Conservation (phyloP, 2,113 vertebrate species). For the Cheilinus undulatus region DNA sequence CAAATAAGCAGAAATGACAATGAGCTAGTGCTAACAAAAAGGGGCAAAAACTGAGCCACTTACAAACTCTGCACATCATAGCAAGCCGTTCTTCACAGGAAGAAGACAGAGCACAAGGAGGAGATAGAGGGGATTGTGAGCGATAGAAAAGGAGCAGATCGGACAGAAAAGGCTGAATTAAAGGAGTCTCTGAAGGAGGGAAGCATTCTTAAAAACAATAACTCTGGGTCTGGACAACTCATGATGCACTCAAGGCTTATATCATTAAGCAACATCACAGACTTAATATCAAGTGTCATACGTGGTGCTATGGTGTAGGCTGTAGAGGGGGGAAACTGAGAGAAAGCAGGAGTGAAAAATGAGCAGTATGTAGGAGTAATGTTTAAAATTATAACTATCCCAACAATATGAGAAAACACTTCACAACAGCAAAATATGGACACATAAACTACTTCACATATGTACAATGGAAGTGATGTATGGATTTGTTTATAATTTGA, state of each 20-base stretch:
- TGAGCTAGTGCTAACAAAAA: slow-evolving; percentile 55
- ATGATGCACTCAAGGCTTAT: slow-evolving; percentile 13
- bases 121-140: slow-evolving; percentile 40
- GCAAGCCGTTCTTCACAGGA: slow-evolving; percentile 84
- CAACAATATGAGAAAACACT: slow-evolving; percentile 21
- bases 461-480: background rate
- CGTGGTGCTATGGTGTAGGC: slow-evolving; percentile 26
- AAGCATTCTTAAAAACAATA: slow-evolving; percentile 41
- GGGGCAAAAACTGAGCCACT: slow-evolving; percentile 80
- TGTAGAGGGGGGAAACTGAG: slow-evolving; percentile 39
- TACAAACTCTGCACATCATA: slow-evolving; percentile 87
- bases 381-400: slow-evolving; percentile 43
- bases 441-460: background rate
- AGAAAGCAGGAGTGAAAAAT: slow-evolving; percentile 47
- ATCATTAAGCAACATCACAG: slow-evolving; percentile 25
- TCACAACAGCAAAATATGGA: slow-evolving; percentile 9
- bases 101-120: slow-evolving; percentile 73
- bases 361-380: slow-evolving; percentile 44
- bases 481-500: too few species aligned
- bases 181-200: slow-evolving; percentile 36
- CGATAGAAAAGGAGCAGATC: slow-evolving; percentile 48
- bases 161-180: slow-evolving; percentile 71
- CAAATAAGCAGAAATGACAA: slow-evolving; percentile 39
- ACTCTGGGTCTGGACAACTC: slow-evolving; percentile 21
- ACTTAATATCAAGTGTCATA: slow-evolving; percentile 35